Evolutionary conservation across 2,113 vertebrate genomes (phyloP).

Genomic region (Galeopterus variegatus): DNA sequence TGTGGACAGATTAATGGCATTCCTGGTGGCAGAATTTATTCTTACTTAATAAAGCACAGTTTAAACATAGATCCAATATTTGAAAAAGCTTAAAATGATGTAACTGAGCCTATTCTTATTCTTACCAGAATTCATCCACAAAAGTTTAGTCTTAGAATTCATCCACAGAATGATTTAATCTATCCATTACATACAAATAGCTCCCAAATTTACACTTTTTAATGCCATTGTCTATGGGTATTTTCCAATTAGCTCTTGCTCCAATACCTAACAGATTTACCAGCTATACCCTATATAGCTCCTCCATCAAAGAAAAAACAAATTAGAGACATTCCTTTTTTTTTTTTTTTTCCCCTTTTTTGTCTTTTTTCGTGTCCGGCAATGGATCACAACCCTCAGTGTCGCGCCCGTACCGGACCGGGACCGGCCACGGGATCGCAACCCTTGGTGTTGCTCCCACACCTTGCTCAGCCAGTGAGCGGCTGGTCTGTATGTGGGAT

Average conservation of each 20-base stretch:
- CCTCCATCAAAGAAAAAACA: not conserved
- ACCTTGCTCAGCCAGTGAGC: too few species aligned
- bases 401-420: too few species aligned
- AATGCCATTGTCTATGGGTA: not conserved
- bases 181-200: conserved; percentile 14
- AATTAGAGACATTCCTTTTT: not conserved
- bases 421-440: too few species aligned
- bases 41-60: conserved; percentile 35
- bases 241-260: conserved; percentile 18
- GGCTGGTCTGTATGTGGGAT: too few species aligned
- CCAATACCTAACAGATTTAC: not conserved
- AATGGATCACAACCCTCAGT: too few species aligned
- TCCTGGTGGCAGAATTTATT: conserved; percentile 34
- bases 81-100: not conserved
- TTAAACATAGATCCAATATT: conserved; percentile 35
- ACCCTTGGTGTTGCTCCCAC: too few species aligned
- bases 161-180: conserved; percentile 28
- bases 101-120: conserved; percentile 34
- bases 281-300: not conserved
- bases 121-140: conserved; percentile 41
- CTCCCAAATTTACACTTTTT: not conserved
- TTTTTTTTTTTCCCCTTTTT: too few species aligned
- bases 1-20: not conserved
- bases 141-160: conserved; percentile 10
- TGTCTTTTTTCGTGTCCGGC: too few species aligned